Base-by-base conservation (phyloP, 2,888 invertebrate genomes). In the Ommatoiulus sabulosus region DNA sequence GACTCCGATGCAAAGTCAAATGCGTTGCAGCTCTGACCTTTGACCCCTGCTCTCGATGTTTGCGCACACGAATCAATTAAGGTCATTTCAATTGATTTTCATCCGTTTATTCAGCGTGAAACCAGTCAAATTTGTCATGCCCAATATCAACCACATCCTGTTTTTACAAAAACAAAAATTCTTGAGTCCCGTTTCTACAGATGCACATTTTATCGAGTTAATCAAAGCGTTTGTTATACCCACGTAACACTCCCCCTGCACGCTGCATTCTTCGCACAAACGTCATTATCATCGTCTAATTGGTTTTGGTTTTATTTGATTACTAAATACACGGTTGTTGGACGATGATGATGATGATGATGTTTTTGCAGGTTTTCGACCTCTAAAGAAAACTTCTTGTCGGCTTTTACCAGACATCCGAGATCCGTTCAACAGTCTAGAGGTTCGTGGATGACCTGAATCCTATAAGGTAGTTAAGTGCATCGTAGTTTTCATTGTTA, bases 271-370 rank as follows among this genome's bases (percentile, higher is more conserved):
- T 24, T 24, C 24, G 0, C 6, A 20, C 72, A 72, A 72, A 72
- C 20, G 72, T 72, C 72, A 72, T 72, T 72, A 72, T 72, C 24
- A 72, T 72, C 72, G 20, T 24, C 72, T 72, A 72, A 72, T 72
- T 72, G 72, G 72, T 72, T 72, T 72, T 72, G 8, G 24, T 72
- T 72, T 72, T 72, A 72, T 72, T 72, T 72, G 72, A 72, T 72
- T 72, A 72, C 24, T 24, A 24, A 72, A 72, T 72, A 72, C 20
- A 72, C 72, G 72, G 20, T 72, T 72, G 72, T 72, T 72, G 15
- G 52, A 52, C 24, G 72, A 72, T 24, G 72, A 72, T 24, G 20
- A 72, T 72, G 72, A 72, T 72, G 72, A 24, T 63, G 63, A 63
- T 63, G 20, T 72, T 72, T 72, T 20, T 72, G 24, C 72, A 72